These are phyloP conservation scores for Siniperca obscura DNA, from an alignment of 2,797 vertebrate species.

Conservation along the genomic window DNA sequence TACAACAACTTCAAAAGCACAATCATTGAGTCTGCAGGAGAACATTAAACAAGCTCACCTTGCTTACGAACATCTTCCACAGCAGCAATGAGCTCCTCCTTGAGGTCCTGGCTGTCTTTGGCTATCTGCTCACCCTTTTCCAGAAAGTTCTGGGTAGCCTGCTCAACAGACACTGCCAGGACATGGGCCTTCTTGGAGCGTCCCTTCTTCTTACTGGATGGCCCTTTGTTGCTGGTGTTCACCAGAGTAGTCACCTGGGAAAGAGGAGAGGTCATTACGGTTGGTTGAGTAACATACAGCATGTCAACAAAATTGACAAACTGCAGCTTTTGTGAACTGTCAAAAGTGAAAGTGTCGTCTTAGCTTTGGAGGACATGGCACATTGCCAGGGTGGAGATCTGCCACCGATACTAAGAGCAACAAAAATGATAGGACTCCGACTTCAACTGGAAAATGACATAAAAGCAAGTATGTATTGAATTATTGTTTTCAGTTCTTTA, in stretches of 20 bases:
- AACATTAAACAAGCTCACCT: slow-evolving; percentile 81
- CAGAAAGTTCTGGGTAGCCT: slow-evolving; percentile 98
- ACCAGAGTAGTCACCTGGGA: slow-evolving; percentile 96
- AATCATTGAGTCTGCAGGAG: not conserved
- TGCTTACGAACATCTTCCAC: slow-evolving; percentile 98
- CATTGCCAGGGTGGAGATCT: not conserved
- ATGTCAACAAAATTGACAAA: not conserved
- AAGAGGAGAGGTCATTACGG: slow-evolving; percentile 8
- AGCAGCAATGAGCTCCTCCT: slow-evolving; percentile 95
- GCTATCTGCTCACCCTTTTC: slow-evolving; percentile 99
- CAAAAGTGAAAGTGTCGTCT: not conserved
- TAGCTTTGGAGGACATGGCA: not conserved
- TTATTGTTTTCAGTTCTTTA: not conserved
- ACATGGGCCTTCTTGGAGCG: slow-evolving; percentile 99
- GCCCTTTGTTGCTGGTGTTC: slow-evolving; percentile 98
- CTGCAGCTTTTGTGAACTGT: not conserved
- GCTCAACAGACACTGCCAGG: slow-evolving; percentile 96
- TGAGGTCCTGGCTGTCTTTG: slow-evolving; percentile 98
- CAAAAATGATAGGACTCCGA: not conserved
- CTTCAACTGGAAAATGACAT: not conserved
- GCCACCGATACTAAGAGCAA: not conserved
- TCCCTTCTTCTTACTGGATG: slow-evolving; percentile 98
- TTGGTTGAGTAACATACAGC: not conserved
- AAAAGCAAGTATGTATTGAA: not conserved
- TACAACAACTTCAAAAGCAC: not conserved